These are phyloP conservation scores for Crossocerus cetratus DNA, from an alignment of 2,888 invertebrate genomes.

Conservation along the genomic window DNA sequence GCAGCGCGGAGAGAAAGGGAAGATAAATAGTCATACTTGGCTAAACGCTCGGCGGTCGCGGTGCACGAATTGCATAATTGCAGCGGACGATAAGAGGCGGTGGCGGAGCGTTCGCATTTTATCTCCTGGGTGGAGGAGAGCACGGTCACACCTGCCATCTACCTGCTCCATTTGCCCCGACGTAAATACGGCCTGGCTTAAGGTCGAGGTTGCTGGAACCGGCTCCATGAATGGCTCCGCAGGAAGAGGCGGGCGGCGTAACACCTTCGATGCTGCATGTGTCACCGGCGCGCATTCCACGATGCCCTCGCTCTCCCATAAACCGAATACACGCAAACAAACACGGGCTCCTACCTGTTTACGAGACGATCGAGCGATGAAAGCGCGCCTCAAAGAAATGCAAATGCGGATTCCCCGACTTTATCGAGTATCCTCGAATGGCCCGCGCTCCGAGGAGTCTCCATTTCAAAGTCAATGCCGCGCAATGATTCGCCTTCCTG, in stretches of 20 bases:
- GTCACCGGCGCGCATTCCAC: slow-evolving; percentile 35
- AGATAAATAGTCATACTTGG: slow-evolving; percentile 9
- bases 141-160: slow-evolving; percentile 14
- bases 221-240: slow-evolving; percentile 44
- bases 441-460: no score
- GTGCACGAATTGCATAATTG: slow-evolving; percentile 56
- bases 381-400: no score
- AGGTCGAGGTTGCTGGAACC: slow-evolving; percentile 48
- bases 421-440: no score
- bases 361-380: no score
- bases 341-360: no score
- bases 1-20: slow-evolving; percentile 25
- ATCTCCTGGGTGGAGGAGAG: slow-evolving; percentile 7
- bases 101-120: slow-evolving; percentile 25
- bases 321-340: not conserved
- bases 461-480: no score
- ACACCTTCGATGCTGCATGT: slow-evolving; percentile 28
- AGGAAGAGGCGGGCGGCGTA: slow-evolving; percentile 26
- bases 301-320: not conserved
- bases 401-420: no score
- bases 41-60: slow-evolving; percentile 43
- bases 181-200: slow-evolving; percentile 33
- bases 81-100: slow-evolving; percentile 25
- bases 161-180: slow-evolving; percentile 26
- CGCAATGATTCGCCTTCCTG: no score